Conservation (phyloP, 2,888 invertebrate species). For the Eremobia ochroleuca region DNA sequence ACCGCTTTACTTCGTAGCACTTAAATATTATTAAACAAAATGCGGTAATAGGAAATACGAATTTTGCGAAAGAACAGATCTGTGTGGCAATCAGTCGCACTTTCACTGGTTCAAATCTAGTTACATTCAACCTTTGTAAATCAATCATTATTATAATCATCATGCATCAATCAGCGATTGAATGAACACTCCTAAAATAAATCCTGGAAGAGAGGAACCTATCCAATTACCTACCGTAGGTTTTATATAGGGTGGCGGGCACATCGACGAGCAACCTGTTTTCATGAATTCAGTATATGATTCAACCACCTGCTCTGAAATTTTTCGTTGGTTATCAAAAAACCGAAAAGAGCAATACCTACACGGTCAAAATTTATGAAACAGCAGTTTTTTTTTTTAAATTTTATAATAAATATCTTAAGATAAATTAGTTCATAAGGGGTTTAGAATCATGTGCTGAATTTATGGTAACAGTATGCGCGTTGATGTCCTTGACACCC, state of each 20-base stretch:
- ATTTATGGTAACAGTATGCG: not conserved
- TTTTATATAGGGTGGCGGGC: slow-evolving; percentile 57
- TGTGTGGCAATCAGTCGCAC: not conserved
- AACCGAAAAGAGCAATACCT: not conserved
- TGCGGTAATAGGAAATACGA: not conserved
- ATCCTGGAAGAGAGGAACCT: slow-evolving; percentile 26
- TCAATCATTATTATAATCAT: not conserved
- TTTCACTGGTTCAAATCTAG: slow-evolving; percentile 10
- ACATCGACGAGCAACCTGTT: not conserved
- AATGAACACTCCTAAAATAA: slow-evolving; percentile 27
- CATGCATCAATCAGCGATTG: not conserved
- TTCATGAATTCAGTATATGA: not conserved
- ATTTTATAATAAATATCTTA: not conserved
- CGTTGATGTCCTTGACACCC: not conserved
- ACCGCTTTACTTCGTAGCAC: not conserved
- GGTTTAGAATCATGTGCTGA: not conserved
- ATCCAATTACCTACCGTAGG: slow-evolving; percentile 30
- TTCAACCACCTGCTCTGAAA: not conserved
- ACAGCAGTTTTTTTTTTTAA: not conserved
- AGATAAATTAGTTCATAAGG: not conserved
- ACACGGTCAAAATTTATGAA: not conserved
- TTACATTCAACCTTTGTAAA: slow-evolving; percentile 16
- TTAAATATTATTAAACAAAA: not conserved
- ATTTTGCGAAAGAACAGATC: not conserved
- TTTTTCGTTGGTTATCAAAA: not conserved